phyloP scores from a whole-genome alignment of 2,113 vertebrate genomes.

The Cariama cristata region DNA sequence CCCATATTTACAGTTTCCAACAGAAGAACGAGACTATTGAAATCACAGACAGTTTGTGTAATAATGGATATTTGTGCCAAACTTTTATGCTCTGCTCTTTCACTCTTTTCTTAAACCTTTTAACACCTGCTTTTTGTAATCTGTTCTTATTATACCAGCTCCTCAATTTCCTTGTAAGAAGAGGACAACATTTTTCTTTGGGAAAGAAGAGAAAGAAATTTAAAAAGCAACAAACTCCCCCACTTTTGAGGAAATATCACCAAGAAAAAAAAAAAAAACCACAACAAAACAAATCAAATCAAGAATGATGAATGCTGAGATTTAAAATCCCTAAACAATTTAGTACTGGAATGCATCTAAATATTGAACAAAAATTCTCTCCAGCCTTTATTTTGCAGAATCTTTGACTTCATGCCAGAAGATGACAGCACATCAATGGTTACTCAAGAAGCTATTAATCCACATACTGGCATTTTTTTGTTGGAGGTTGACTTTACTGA shows the following conservation, averaged over 20 bases:
- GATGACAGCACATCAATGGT: background rate
- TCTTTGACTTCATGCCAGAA: background rate
- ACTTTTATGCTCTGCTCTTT: background rate
- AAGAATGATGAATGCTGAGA: background rate
- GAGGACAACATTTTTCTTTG: background rate
- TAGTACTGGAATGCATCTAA: background rate
- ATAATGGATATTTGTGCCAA: background rate
- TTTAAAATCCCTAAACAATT: background rate
- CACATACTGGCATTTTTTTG: conserved; percentile 37
- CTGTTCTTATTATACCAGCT: background rate
- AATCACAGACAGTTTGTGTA: background rate
- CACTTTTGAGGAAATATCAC: background rate
- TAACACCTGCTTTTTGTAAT: background rate
- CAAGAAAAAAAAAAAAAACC: background rate
- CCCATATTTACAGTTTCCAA: background rate
- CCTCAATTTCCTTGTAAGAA: background rate
- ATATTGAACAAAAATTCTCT: background rate
- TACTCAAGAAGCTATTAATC: conserved; percentile 42
- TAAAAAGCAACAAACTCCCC: background rate
- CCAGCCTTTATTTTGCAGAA: conserved; percentile 1
- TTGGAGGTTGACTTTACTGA: background rate
- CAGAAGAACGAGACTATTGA: background rate
- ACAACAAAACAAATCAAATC: background rate
- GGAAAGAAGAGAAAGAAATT: background rate
- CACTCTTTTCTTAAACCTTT: background rate